A percentile compares a stretch with the other conserved stretches of the same genome.
Conservation (phyloP, 1,140 invertebrate genomes). For the Calosoma granatense region DNA sequence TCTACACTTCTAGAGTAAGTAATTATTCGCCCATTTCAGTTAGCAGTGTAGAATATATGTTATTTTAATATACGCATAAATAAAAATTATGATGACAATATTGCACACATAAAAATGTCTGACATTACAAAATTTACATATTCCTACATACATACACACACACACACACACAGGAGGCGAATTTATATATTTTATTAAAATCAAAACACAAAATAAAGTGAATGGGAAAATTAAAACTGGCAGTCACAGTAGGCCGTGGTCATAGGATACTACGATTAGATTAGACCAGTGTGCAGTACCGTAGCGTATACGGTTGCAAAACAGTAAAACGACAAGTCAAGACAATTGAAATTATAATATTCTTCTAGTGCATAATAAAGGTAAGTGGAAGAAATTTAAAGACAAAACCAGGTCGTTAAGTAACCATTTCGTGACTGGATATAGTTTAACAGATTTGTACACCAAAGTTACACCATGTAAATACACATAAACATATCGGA, state of each 20-base stretch:
- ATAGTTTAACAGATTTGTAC: no score
- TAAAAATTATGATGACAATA: not conserved
- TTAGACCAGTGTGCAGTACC: no score
- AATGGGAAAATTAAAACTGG: not conserved
- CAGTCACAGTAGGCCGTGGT: not conserved
- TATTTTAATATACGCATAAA: not conserved
- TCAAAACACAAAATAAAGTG: not conserved
- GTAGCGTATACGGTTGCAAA: not conserved
- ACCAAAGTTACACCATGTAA: no score
- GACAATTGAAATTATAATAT: no score
- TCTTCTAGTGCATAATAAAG: no score
- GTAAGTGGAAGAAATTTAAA: no score
- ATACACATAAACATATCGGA: no score
- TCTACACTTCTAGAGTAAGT: not conserved
- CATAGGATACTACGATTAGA: no score
- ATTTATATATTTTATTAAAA: no score
- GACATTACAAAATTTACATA: not conserved
- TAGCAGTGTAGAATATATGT: not conserved
- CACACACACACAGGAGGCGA: no score
- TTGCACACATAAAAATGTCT: not conserved
- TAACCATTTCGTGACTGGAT: no score
- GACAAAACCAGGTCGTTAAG: no score
- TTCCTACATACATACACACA: not conserved
- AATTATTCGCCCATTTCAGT: not conserved
- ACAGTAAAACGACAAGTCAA: not conserved